Conservation (phyloP, 2,888 invertebrate species). For the Ormyrus nitidulus region DNA sequence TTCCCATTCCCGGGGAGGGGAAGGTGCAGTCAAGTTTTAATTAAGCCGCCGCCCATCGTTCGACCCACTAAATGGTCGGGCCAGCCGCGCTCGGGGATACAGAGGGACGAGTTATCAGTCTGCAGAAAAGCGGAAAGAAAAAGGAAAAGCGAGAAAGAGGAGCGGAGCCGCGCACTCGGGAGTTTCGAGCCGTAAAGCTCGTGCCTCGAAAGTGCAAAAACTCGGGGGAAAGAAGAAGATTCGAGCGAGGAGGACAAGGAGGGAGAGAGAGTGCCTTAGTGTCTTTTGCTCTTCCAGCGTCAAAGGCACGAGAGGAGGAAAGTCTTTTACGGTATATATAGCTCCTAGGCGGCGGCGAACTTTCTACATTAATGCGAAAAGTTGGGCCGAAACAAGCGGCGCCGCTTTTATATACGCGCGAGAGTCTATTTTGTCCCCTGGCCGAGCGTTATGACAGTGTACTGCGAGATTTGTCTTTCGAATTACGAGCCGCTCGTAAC, state of each 20-base stretch:
- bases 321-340: slow-evolving; percentile 6
- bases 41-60: slow-evolving; percentile 21
- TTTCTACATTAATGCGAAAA: slow-evolving; percentile 54
- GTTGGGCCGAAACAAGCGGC: slow-evolving; percentile 44
- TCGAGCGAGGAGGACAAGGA: not conserved
- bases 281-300: slow-evolving; percentile 15
- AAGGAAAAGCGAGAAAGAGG: slow-evolving; percentile 33
- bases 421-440: slow-evolving; percentile 24
- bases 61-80: slow-evolving; percentile 39
- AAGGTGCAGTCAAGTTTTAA: slow-evolving; percentile 31
- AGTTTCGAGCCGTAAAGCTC: not conserved
- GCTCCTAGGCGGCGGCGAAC: slow-evolving; percentile 30
- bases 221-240: slow-evolving; percentile 8
- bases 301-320: slow-evolving; percentile 10
- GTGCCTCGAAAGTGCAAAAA: slow-evolving; percentile 13
- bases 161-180: not conserved
- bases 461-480: not conserved
- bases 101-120: slow-evolving; percentile 37
- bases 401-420: not conserved
- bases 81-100: not conserved
- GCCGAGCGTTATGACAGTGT: not conserved
- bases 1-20: not conserved
- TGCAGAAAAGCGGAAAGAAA: slow-evolving; percentile 29
- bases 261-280: slow-evolving; percentile 2
- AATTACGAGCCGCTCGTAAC: not conserved